A percentile compares a stretch with the other conserved stretches of the same genome.
Conservation (phyloP, 2,113 vertebrate genomes). For the Lates calcarifer region DNA sequence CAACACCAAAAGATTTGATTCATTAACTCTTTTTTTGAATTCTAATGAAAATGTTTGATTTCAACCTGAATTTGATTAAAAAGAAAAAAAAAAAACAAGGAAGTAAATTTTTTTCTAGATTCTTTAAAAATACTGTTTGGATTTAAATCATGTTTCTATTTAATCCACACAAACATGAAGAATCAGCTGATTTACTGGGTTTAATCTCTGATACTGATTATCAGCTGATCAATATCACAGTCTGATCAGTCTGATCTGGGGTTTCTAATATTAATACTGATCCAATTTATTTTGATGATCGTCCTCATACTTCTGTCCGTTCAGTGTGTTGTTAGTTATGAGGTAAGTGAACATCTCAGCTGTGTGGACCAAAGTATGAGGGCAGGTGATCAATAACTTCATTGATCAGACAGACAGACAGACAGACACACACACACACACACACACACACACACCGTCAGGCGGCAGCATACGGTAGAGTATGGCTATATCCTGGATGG, state of each 20-base stretch:
- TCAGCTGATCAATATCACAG: too few relatives aligned
- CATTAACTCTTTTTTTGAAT: too few relatives aligned
- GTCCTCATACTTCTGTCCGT: conserved; percentile 10
- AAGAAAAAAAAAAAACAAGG: too few relatives aligned
- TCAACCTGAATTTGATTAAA: too few relatives aligned
- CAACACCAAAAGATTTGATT: too few relatives aligned
- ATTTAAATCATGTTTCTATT: too few relatives aligned
- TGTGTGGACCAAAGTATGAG: too few relatives aligned
- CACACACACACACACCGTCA: not conserved
- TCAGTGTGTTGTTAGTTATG: not conserved
- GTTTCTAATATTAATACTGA: not conserved
- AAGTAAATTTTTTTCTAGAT: too few relatives aligned
- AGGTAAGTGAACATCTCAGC: not conserved
- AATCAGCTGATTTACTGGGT: not conserved
- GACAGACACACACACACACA: not conserved
- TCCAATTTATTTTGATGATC: not conserved
- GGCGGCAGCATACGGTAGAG: conserved; percentile 49
- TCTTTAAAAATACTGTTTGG: conserved; percentile 6
- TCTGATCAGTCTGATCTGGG: not conserved
- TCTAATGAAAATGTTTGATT: too few relatives aligned
- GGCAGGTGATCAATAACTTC: too few relatives aligned
- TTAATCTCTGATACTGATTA: not conserved
- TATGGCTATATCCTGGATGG: conserved; percentile 75
- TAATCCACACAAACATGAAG: not conserved
- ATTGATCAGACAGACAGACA: not conserved